Evolutionary conservation across 2,113 vertebrate genomes (phyloP).

Genomic region (Podilymbus podiceps): DNA sequence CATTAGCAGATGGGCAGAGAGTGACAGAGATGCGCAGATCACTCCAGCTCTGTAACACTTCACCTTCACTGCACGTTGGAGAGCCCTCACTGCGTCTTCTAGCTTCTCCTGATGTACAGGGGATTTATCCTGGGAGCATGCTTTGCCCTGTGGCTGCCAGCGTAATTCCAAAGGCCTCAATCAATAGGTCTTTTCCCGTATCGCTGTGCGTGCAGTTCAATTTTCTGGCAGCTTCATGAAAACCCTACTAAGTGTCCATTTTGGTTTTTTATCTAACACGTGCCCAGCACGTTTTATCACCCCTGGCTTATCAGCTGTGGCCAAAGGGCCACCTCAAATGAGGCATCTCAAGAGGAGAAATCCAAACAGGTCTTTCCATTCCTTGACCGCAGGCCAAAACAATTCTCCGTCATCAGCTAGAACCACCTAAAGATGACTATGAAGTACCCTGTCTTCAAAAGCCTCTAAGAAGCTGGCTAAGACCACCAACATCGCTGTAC

Average conservation of each 20-base stretch:
- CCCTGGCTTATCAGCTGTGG: fast-evolving
- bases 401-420: neutral
- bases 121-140: neutral
- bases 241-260: neutral
- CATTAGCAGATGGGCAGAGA: neutral
- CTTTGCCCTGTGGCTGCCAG: fast-evolving
- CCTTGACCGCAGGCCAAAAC: neutral
- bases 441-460: neutral
- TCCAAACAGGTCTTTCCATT: neutral
- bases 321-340: neutral
- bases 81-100: neutral
- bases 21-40: neutral
- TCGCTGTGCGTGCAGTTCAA: neutral
- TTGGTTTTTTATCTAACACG: fast-evolving
- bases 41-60: neutral
- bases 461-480: neutral
- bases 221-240: neutral
- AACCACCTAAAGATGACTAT: neutral
- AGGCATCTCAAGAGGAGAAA: neutral
- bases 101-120: neutral
- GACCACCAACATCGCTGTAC: fast-evolving
- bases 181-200: neutral
- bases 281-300: neutral
- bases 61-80: fast-evolving
- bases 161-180: neutral